These are phyloP conservation scores for Spizaetus ornatus DNA, from an alignment of 2,113 vertebrate genomes.

Conservation along the genomic window DNA sequence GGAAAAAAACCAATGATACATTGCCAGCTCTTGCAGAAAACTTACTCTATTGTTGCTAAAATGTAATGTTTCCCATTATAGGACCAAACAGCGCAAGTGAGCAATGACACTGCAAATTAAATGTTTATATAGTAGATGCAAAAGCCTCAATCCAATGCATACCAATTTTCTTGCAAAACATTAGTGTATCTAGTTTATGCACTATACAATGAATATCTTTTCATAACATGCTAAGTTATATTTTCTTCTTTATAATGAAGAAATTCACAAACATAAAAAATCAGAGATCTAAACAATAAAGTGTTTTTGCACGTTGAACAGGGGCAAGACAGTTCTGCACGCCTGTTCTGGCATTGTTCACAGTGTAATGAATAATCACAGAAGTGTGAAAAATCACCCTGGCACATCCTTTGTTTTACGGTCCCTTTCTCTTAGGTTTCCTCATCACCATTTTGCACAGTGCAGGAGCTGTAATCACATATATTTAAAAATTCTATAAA, in stretches of 20 bases:
- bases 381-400: not conserved
- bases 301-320: not conserved
- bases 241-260: not conserved
- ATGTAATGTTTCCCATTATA: not conserved
- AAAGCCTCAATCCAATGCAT: not conserved
- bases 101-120: not conserved
- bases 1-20: not conserved
- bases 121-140: not conserved
- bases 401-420: not conserved
- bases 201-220: not conserved
- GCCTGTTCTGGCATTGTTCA: no score
- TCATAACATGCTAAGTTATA: not conserved
- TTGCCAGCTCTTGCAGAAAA: not conserved
- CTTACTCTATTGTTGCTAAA: not conserved
- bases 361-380: not conserved
- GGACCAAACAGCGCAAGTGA: not conserved
- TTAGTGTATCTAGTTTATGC: not conserved
- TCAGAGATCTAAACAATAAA: not conserved
- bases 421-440: not conserved
- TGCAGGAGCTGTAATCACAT: accelerated
- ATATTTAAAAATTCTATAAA: not conserved
- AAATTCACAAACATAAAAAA: not conserved
- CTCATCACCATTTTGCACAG: not conserved
- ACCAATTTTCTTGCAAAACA: not conserved
- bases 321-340: not conserved